Conservation (phyloP, 2,797 vertebrate genomes). For the Lepus townsendii region DNA sequence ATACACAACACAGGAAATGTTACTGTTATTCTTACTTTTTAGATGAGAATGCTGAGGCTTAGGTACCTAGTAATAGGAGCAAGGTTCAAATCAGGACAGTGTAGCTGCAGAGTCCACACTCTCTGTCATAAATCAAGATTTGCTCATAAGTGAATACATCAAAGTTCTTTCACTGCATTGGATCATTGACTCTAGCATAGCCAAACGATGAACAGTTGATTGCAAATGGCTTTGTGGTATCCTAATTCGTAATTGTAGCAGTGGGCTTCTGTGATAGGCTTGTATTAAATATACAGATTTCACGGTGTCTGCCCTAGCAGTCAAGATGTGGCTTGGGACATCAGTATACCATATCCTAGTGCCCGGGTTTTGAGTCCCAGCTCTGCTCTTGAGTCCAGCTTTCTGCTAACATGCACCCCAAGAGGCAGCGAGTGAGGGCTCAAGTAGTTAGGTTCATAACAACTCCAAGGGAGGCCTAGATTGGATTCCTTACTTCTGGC, state of each 20-base stretch:
- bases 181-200: not conserved
- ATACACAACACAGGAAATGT: not conserved
- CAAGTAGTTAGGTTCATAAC: no score
- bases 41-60: not conserved
- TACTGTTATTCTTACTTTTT: constrained; percentile 4
- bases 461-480: no score
- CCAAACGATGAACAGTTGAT: not conserved
- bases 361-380: no score
- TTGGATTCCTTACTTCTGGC: no score
- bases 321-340: no score
- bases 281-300: not conserved
- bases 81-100: constrained; percentile 1
- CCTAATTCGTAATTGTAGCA: not conserved
- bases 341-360: no score
- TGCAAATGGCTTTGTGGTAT: not conserved
- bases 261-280: not conserved
- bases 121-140: not conserved
- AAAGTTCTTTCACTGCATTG: constrained; percentile 43
- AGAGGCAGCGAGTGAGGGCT: no score
- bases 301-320: no score
- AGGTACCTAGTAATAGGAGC: not conserved
- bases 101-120: not conserved
- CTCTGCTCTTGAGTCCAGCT: no score
- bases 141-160: not conserved
- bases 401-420: no score